Evolutionary conservation across 2,797 vertebrate species (phyloP), one percentile per base, ranked within the genome.

Genomic region (Myotis planiceps): DNA sequence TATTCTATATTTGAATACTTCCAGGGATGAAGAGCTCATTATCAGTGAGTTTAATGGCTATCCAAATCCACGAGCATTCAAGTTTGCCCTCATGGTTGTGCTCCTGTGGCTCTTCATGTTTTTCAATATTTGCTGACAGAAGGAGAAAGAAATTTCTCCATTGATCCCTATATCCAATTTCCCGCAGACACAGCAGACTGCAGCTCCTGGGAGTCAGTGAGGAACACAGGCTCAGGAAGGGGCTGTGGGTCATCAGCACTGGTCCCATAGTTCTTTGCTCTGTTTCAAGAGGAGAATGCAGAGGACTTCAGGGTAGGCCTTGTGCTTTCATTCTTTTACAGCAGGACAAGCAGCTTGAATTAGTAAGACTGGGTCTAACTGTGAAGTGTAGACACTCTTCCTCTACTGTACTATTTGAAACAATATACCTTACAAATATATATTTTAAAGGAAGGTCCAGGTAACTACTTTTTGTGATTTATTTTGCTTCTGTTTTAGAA

Each of bases 401-500:
- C 1, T 14, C 19, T 74, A 32, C 6, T 81, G 9, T 23, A 88
- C 5, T 0, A 21, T 45, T 63, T 74, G 27, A 90, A 96, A 29
- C 51, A 92, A 65, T 1, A 68, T 23, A 34, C 1, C 5, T 88
- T 69, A 90, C 15, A 37, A 66, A 69, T 65, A 32, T 2, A 89
- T 71, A 83, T 72, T 91, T 87, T 27, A 39, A 89, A 85, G 82
- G 6, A 88, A 95, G 25, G 10, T 79, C 37, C 94, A 96, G 55
- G 0, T 55, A 81, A 19, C 55, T 74, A 51, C 32, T n/a, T 42
- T n/a, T 49, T 42, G 37, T 69, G 80, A 89, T 81, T 93, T 55
- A 89, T 84, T 95, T 74, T 94, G 39, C 42, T 88, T 92, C 42
- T 88, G 63, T 81, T 2, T 93, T 51, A 94, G 76, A 96, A 87